Percentiles rank a stretch among this genome's conserved stretches.
Evolutionary conservation across 2,797 vertebrate genomes (phyloP).

Genomic region (Danio jaintianensis): DNA sequence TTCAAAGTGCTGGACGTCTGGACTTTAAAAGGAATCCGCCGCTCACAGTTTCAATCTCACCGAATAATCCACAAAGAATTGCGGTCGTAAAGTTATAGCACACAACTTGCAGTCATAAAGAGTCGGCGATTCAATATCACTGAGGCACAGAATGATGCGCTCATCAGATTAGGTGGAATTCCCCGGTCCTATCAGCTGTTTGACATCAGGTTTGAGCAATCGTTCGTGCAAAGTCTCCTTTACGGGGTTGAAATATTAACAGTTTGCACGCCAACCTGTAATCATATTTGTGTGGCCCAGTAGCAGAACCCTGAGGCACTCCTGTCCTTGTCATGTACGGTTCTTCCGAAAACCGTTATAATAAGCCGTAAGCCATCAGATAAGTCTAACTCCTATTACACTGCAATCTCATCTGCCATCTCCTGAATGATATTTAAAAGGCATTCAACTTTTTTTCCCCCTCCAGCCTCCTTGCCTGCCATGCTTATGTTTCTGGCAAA

Average conservation of each 20-base stretch:
- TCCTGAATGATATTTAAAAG: slow-evolving; percentile 81
- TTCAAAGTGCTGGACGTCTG: slow-evolving; percentile 36
- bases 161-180: slow-evolving; percentile 33
- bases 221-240: slow-evolving; percentile 52
- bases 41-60: slow-evolving; percentile 17
- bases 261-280: slow-evolving; percentile 14
- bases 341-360: slow-evolving; percentile 67
- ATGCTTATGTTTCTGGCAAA: slow-evolving; percentile 68
- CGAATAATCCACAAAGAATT: slow-evolving; percentile 25
- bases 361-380: slow-evolving; percentile 70
- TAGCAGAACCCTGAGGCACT: slow-evolving; percentile 32
- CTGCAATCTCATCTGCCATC: slow-evolving; percentile 73
- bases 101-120: slow-evolving; percentile 32
- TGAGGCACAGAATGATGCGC: slow-evolving; percentile 15
- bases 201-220: slow-evolving; percentile 45
- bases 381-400: slow-evolving; percentile 63
- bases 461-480: slow-evolving; percentile 65
- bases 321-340: background rate
- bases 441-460: slow-evolving; percentile 71
- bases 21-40: background rate
- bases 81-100: slow-evolving; percentile 14
- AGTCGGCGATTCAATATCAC: slow-evolving; percentile 27
- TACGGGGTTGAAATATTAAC: slow-evolving; percentile 59
- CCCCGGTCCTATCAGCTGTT: slow-evolving; percentile 27
- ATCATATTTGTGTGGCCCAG: slow-evolving; percentile 13